Percentiles rank a stretch among this genome's conserved stretches.
phyloP scores from a whole-genome alignment of 2,797 vertebrate genomes.

The Gambelia wislizenii region DNA sequence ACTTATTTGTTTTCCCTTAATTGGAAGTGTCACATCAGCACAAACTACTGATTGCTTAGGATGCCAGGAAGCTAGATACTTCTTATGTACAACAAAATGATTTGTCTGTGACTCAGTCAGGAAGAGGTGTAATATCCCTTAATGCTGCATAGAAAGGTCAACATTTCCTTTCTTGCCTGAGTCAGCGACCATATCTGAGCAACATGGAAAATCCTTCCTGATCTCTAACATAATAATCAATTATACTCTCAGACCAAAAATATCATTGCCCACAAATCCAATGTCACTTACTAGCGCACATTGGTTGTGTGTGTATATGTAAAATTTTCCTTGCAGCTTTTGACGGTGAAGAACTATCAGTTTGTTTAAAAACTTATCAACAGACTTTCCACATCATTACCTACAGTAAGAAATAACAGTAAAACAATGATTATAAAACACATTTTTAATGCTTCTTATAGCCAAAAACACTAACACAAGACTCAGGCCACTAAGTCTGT shows the following conservation, averaged over 20 bases:
- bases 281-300: neutral
- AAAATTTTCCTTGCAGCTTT: neutral
- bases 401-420: neutral
- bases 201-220: constrained; percentile 2
- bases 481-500: neutral
- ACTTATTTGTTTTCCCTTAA: neutral
- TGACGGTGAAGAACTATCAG: neutral
- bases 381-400: neutral
- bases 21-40: neutral
- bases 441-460: neutral
- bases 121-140: neutral
- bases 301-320: neutral
- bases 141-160: constrained; percentile 5
- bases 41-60: neutral
- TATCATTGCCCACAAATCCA: neutral
- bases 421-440: neutral
- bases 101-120: neutral
- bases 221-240: neutral
- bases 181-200: neutral
- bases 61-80: neutral
- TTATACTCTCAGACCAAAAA: constrained; percentile 19
- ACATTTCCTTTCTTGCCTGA: constrained; percentile 13
- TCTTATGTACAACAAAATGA: neutral
- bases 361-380: neutral
- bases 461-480: neutral